A percentile compares a stretch with the other conserved stretches of the same genome.
Evolutionary conservation across 2,797 vertebrate species (phyloP).

Genomic region (Pseudochirops corinnae): DNA sequence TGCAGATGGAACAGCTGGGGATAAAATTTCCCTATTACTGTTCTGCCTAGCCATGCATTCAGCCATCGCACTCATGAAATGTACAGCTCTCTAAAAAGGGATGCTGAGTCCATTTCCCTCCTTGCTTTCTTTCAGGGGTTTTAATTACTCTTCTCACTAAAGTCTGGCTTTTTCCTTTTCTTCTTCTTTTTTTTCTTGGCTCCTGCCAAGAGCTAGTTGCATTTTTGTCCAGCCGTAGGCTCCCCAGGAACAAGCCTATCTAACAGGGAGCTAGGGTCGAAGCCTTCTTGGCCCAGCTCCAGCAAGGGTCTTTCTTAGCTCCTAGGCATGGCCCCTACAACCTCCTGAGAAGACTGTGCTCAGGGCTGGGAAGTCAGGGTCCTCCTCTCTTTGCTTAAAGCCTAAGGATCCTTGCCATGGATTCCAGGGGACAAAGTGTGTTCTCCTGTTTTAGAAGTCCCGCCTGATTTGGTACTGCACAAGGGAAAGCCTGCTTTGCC

Average conservation of each 20-base stretch:
- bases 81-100: not conserved
- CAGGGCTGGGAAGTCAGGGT: too few relatives aligned
- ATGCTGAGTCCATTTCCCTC: not conserved
- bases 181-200: not conserved
- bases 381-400: not conserved
- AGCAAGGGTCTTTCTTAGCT: not conserved
- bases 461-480: not conserved
- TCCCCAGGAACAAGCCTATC: not conserved
- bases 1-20: not conserved
- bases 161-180: not conserved
- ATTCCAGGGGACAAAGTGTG: not conserved
- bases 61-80: not conserved
- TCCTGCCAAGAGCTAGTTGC: not conserved
- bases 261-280: not conserved
- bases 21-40: not conserved
- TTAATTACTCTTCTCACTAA: not conserved
- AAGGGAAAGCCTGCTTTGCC: not conserved
- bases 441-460: not conserved
- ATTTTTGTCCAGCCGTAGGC: not conserved
- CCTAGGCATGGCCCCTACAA: not conserved
- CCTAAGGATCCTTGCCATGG: not conserved
- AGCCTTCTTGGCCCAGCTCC: not conserved
- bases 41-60: not conserved
- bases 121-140: not conserved
- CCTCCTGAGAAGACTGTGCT: not conserved